Percentiles rank a stretch among this genome's conserved stretches.
Conservation (phyloP, 2,888 invertebrate species). For the Clusia tigrina region DNA sequence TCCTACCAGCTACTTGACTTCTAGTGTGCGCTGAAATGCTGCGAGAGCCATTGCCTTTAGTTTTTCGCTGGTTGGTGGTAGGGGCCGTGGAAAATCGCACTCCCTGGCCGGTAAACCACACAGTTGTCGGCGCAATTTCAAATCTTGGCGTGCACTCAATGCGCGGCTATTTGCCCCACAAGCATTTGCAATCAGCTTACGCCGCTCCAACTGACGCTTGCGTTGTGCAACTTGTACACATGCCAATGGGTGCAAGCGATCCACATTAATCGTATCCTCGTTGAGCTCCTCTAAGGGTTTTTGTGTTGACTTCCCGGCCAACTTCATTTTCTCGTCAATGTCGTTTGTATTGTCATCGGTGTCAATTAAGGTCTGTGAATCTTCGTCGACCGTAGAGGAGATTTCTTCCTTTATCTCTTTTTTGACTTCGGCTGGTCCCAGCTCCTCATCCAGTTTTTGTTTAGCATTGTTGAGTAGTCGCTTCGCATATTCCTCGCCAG, state of each 20-base stretch:
- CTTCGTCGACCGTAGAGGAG: conserved; percentile 36
- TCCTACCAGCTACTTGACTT: conserved; percentile 51
- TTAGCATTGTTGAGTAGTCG: conserved; percentile 61
- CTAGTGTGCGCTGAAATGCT: conserved; percentile 57
- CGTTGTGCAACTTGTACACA: conserved; percentile 71
- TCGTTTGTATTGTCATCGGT: conserved; percentile 29
- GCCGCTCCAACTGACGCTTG: conserved; percentile 70
- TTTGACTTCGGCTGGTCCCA: conserved; percentile 43
- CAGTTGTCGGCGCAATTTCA: conserved; percentile 75
- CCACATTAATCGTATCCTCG: conserved; percentile 43
- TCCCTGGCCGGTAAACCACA: conserved; percentile 75
- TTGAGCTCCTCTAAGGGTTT: conserved; percentile 63
- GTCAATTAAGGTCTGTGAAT: conserved; percentile 31
- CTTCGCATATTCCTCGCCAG: conserved; percentile 72
- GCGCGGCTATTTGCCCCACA: conserved; percentile 81
- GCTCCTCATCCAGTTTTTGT: conserved; percentile 50
- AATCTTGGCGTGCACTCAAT: conserved; percentile 80
- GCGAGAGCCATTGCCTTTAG: conserved; percentile 56
- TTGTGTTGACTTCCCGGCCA: conserved; percentile 8
- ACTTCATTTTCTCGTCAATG: conserved; percentile 37
- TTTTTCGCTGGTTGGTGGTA: conserved; percentile 51
- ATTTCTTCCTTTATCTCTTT: conserved; percentile 38
- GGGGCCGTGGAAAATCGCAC: conserved; percentile 62
- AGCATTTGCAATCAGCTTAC: conserved; percentile 72
- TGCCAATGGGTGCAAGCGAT: conserved; percentile 64